Evolutionary conservation across 2,888 invertebrate genomes (phyloP), one percentile per base, ranked within the genome.

Genomic region (Stictocephala bisonia): DNA sequence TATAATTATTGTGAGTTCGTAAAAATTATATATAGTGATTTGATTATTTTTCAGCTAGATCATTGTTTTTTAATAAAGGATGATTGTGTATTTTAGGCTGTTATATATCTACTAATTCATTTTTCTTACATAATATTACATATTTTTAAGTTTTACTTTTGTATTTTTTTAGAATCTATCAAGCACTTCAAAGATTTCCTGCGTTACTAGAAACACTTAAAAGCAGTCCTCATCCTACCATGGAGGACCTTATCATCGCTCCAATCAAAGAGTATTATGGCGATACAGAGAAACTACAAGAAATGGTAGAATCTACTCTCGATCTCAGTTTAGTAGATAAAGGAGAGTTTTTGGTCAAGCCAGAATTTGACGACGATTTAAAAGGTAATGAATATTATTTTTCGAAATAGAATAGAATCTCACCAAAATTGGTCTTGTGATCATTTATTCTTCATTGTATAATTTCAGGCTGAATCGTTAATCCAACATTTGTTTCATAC

Each of bases 281-380:
- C 24, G 94, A 95, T 81, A 89, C 96, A 80, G 86, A 89, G 24
- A 95, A 94, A 79, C 95, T 90, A 82, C 91, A 91, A 81, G 89
- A 92, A 81, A 94, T 99, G 95, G 90, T 97, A 13, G 94, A 95
- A 80, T 89, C 93, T 72, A 95, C 96, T 0, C 85, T 98, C 9
- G 97, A 98, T 84, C 86, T 97, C 84, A 91, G 93, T 18, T 88
- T 91, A 51, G 91, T 94, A 1, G 93, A 94, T 66, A 89, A 89
- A 81, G 94, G 95, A 40, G 96, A 97, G 81, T 98, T 90, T 84
- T 86, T 97, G 67, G 92, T 99, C 1, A 93, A 93, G 81, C 87
- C 96, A 0, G 91, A 92, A 35, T 96, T 96, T 82, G 94, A 97
- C 83, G 93, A 93, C 29, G 89, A 91, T 60, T 86, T 99, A 1